Evolutionary conservation across 2,888 invertebrate species (phyloP), one percentile per base, ranked within the genome.

Genomic region (Acrocera orbiculus): DNA sequence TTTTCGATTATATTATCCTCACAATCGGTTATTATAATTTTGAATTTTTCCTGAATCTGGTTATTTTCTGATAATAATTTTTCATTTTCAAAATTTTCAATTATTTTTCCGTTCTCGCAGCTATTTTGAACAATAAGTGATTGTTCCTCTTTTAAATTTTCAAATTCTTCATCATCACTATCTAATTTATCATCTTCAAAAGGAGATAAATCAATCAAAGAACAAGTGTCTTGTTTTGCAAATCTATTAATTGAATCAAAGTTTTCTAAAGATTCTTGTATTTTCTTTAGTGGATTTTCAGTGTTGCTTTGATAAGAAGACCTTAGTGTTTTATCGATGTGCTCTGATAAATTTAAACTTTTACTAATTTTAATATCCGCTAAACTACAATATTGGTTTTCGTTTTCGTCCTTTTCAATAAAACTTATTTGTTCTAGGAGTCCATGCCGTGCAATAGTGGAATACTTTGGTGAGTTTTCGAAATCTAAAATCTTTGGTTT

Each of bases 311-410:
- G 38, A 30, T 58, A 59, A 9, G 56, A 57, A 14, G 53, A 65
- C 23, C 77, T 61, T 35, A 77, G 54, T 51, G 76, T 76, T 36
- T 71, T 70, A 52, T 78, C 77, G 46, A 77, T 77, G 43, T 70
- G 68, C 51, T 77, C 77, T 37, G 72, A 76, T 49, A 73, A 74
- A 46, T 73, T 67, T 39, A 77, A 63, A 49, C 72, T 73, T 51
- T 74, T 73, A 38, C 75, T 69, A 16, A 73, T 70, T 36, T 73
- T 72, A 29, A 76, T 71, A 53, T 77, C 76, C 7, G 77, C 77
- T 40, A 77, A 58, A 15, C 76, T 76, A 54, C 72, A 70, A 48
- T 73, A 78, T 51, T 76, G 74, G 52, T 76, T 76, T 52, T 73
- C 72, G 40, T 65, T 61, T 40, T 73, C 43, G 20, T 23, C 11